Base-by-base conservation (phyloP, 2,797 vertebrate species). In the Thaleichthys pacificus region DNA sequence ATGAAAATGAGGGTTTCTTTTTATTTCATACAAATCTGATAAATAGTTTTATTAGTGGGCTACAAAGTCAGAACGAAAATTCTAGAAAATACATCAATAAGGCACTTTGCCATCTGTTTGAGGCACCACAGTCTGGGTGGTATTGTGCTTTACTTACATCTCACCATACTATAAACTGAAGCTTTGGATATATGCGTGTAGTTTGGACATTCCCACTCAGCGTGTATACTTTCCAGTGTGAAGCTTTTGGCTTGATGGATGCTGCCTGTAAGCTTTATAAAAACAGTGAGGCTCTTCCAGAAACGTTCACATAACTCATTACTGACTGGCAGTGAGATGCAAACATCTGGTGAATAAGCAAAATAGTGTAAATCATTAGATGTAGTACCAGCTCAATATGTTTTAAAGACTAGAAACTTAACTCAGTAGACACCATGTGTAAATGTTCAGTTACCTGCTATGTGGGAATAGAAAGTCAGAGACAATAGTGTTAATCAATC, bases 381-480 rank as follows among this genome's bases (percentile, higher is more conserved):
- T 24, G 24, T 24, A 24, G 24, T 35, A 30, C 5, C 74, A 56
- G 75, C 61, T 5, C 61, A 7, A 19, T 5, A 61, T 12, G 1
- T 62, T 17, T 72, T 58, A 60, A 8, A 47, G 54, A 72, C 66
- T 66, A 19, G 32, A 58, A 66, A 14, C 61, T 74, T n/a, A 69
- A 8, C 70, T 24, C 8, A 6, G 38, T 22, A 67, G 74, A 81
- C 79, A 73, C 60, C 61, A 60, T 72, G 32, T 77, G 58, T 57
- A 69, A 80, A 77, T 28, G 71, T 68, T 60, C 21, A 68, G 82
- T 82, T 73, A 64, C 30, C 71, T 78, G 69, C 76, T 57, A 49
- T 38, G 67, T 38, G 7, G 38, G 66, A 12, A 19, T 60, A 17
- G 69, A 74, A 69, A 19, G 32, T 66, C 7, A 83, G 82, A 69